These are phyloP conservation scores for Toxonevra muliebris DNA, from an alignment of 2,888 invertebrate genomes.

Conservation along the genomic window DNA sequence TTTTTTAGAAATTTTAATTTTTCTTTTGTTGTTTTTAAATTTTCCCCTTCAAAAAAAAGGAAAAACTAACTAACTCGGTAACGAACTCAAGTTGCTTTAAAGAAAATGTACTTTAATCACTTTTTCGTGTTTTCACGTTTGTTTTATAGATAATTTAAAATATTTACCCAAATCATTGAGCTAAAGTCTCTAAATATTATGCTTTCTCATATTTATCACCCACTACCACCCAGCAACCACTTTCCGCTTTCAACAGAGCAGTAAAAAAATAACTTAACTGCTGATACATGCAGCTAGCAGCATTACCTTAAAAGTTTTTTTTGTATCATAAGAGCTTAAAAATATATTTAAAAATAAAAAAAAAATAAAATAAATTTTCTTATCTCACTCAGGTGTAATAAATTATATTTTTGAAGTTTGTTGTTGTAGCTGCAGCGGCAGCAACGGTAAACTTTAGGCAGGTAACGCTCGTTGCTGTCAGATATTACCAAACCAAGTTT, in stretches of 20 bases:
- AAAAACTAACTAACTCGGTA: no score
- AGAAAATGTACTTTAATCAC: background rate
- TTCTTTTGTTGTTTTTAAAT: no score
- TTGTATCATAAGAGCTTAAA: no score
- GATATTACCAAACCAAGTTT: background rate
- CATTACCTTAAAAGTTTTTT: no score
- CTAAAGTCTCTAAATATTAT: background rate
- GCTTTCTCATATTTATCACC: no score
- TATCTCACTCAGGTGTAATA: slow-evolving; percentile 47
- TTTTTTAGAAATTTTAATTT: no score
- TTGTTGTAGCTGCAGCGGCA: background rate
- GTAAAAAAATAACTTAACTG: no score
- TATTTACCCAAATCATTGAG: slow-evolving; percentile 11
- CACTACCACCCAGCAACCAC: no score
- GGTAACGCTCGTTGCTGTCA: background rate
- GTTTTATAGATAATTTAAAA: background rate
- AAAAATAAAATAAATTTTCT: slow-evolving; percentile 5
- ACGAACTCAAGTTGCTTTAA: no score
- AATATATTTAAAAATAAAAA: slow-evolving; percentile 9
- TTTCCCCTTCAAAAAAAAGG: no score
- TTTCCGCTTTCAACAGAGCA: no score
- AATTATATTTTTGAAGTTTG: slow-evolving; percentile 53
- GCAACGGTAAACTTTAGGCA: background rate
- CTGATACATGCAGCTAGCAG: no score
- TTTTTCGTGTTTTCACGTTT: background rate